Base-by-base conservation (phyloP, 2,113 vertebrate genomes). In the Eubucco bourcierii region DNA sequence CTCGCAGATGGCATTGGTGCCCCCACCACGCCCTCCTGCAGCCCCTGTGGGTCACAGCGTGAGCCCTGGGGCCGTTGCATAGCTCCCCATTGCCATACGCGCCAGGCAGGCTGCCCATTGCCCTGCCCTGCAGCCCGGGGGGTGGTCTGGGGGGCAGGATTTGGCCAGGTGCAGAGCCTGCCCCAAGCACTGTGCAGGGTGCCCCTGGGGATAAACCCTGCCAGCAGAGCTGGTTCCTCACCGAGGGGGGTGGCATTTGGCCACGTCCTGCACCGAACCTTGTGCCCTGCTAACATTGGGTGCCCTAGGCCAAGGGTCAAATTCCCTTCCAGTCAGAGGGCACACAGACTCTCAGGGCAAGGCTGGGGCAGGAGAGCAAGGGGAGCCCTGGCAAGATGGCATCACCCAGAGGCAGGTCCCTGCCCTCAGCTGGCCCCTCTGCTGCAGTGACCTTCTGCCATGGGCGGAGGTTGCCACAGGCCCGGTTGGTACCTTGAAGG, bases 391-490 rank as follows among this genome's bases (percentile, higher is more conserved):
- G 12, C 2, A 2, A 29, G 87, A 52, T 4, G 66, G 80, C 80
- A 39, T 29, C n/a, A 7, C 84, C 28, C 65, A 8, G 60, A 86
- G 76, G 7, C 86, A 52, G 64, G 20, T 59, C 37, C n/a, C 10
- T 92, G 87, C 27, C 89, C 84, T 84, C 67, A 29, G 67, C 83
- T 47, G 77, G 75, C 87, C 73, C 77, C 41, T 64, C 20, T 20
- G 53, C 75, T 53, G 90, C 8, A 0, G 78, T 94, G 95, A 96
- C 96, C 92, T 96, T 95, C 88, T 90, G 87, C 81, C 64, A 9
- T 0, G 31, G 80, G 92, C 85, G 91, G 88, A 95, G 92, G 92
- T 88, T 95, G 95, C 90, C 95, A 88, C 59, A 3, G 53, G 66
- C 77, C 79, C 0, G 37, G 56, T 4, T 87, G 89, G 87, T 81